Evolutionary conservation across 2,113 vertebrate genomes (phyloP), one percentile per base, ranked within the genome.

Genomic region (Gobio gobio): DNA sequence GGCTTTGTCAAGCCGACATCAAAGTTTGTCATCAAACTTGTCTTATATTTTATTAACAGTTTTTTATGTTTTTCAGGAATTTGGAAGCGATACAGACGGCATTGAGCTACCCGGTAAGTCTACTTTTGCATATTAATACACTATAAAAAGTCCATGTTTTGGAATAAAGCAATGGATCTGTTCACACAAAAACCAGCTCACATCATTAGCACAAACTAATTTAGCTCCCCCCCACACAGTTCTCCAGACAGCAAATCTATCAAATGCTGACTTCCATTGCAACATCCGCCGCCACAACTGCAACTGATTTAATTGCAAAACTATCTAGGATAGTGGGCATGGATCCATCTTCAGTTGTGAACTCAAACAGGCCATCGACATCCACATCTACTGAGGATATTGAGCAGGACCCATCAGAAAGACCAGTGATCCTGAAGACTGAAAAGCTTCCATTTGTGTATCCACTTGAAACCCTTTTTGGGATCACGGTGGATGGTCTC

Each of bases 231-330:
- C 47, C 43, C 70, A 47, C 70, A 47, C 70, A 74, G 70, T 74
- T 74, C 43, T 74, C 40, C 70, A 74, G 70, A 74, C 70, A 74
- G 40, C 70, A 74, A 74, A 74, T 74, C 70, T 45, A 24, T 47
- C 20, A 49, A 74, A 74, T 74, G 70, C 40, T 74, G 22, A 74
- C 70, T 45, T 49, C 40, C 43, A 47, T 74, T 74, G 70, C 20
- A 24, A 47, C 29, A 12, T 47, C 70, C 24, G 70, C 43, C 5
- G n/a, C 43, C 43, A 74, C 40, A 45, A 49, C 70, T 47, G n/a
- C 43, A 47, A 7, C 13, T 24, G 70, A 74, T 47, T 47, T 74
- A 45, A 45, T 47, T 14, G 5, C 43, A 45, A 74, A 74, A 47
- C 22, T 74, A 2, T 74, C 40, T 24, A 2, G 2, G 10, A 73